Base-by-base conservation (phyloP, 2,113 vertebrate genomes). In the Acrocephalus arundinaceus region DNA sequence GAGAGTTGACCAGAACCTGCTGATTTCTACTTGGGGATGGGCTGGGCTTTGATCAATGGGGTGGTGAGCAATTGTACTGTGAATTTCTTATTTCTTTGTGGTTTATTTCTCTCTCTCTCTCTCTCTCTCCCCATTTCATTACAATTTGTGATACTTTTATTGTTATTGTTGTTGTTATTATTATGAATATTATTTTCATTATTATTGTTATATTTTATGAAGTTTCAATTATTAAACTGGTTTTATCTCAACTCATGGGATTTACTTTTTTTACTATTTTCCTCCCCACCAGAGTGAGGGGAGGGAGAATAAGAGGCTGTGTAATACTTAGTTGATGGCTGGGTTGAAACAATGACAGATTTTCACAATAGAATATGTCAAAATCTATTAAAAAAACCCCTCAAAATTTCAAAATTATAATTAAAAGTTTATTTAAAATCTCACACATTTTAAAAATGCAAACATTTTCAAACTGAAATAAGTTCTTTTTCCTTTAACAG, bases 201-300 rank as follows among this genome's bases (percentile, higher is more conserved):
- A 10, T 54, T 73, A 4, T 57, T 65, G 2, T 57, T 37, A n/a
- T 45, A n/a, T 74, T 39, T 52, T 46, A 24, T n/a, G 21, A 37
- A 3, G 8, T 67, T 67, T 59, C 19, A 52, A 24, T 74, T 46
- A 54, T 67, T 67, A 52, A 75, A 45, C 9, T 67, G 46, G 14
- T 66, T 80, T 79, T 80, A 30, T 54, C 16, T 75, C 39, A 54
- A 9, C 7, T 20, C 12, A 45, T 46, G 28, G 24, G 13, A 4
- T 59, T 52, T 66, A 20, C 7, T 7, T 59, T 58, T 65, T 15
- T 19, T 51, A 23, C 5, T 30, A 12, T 39, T 67, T 37, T 54
- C 15, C 15, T 74, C 5, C 5, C 7, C 23, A 39, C 2, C 7
- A 33, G 11, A 1, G 3, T 59, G 52, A 39, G 10, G 4, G 27